Base-by-base conservation (phyloP, 2,113 vertebrate species). In the Halichoeres trimaculatus region DNA sequence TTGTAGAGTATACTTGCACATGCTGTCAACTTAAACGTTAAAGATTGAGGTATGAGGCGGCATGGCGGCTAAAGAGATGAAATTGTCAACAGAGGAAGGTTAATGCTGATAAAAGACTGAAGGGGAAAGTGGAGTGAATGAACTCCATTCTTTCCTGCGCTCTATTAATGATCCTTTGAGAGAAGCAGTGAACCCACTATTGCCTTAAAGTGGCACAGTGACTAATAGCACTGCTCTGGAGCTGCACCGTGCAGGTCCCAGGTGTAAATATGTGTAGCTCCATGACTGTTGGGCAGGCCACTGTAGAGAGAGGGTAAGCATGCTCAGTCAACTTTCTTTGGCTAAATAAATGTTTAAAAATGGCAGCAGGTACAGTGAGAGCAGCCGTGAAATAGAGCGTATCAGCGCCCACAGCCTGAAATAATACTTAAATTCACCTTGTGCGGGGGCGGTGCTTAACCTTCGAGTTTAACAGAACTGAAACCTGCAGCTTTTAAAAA, bases 1-100 rank as follows among this genome's bases (percentile, higher is more conserved):
- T 47, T 23, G 20, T 26, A 68, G 12, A 64, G 41, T 8, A 52
- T 65, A 14, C 36, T 2, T 17, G 12, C 1, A 7, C 4, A 50
- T 63, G 62, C 72, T 81, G 66, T 61, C 65, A 60, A 69, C 70
- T 87, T 73, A 53, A 80, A 84, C 79, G 60, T 70, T 54, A n/a
- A 76, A 80, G 24, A 36, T 54, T 8, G 14, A 55, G 19, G 45
- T 10, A 17, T 16, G 45, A 65, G 8, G 34, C 73, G 52, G 51
- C 10, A 43, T 41, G 40, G 54, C 48, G 17, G 41, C 5, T 9
- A 12, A 2, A 63, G 41, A 75, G 54, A 9, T 35, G 8, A 12
- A 50, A 26, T 45, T 47, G 59, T 62, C 63, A 78, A 45, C 38
- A 55, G 53, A 41, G 51, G 17, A 41, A 57, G 22, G n/a, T 55